Evolutionary conservation across 2,113 vertebrate genomes (phyloP), one percentile per base, ranked within the genome.

Genomic region (Lanius collurio): DNA sequence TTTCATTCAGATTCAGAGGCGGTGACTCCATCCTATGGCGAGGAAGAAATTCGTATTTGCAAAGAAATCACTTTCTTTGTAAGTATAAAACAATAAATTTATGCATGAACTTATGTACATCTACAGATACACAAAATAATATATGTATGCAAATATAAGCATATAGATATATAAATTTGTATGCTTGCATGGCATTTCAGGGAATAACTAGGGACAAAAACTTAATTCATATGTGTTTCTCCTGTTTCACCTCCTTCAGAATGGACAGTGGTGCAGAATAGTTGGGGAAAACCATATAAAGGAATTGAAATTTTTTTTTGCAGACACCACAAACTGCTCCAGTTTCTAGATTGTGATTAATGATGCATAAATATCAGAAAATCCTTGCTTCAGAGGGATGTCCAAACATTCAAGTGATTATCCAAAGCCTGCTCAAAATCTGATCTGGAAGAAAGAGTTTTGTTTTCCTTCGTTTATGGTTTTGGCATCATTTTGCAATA

Each of bases 271-370:
- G 31, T 55, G 37, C 10, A 41, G 24, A 63, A 60, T 47, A 55
- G 1, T 12, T 3, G 1, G 13, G 9, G 6, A 14, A 41, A 80
- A 69, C 4, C 3, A 6, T 19, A 21, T 2, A 44, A 52, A 76
- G 5, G 17, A 85, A 67, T 11, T 20, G 18, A 90, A 80, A 57
- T 55, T 90, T 88, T 55, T 90, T 88, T 67, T 71, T 60, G 23
- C n/a, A 56, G 37, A 28, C 35, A 62, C 41, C 14, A 80, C 8
- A 68, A 67, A 71, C 22, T 56, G 11, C 11, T 71, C 10, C 28
- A n/a, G 2, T 47, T 59, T 92, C 49, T 73, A 15, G 39, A 39
- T 37, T 81, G 37, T 56, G 31, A 82, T 82, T 87, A 89, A 71
- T 69, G 56, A 86, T 44, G 33, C 39, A 84, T 18, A 55, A 70